These are phyloP conservation scores for Plutomurus gul DNA, from an alignment of 1,140 invertebrate species.

Conservation along the genomic window DNA sequence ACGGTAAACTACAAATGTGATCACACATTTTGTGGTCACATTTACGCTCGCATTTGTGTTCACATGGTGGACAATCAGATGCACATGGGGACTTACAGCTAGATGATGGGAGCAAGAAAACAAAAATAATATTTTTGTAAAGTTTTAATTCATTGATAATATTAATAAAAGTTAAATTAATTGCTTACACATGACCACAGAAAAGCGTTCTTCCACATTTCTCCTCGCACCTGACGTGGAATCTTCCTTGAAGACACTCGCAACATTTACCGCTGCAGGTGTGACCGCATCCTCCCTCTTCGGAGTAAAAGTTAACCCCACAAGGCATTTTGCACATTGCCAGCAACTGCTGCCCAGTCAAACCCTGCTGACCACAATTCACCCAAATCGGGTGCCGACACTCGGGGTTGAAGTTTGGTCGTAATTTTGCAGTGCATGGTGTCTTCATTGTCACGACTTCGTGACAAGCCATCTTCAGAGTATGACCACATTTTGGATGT, in stretches of 20 bases:
- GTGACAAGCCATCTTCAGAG: background rate
- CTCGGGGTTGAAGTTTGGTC: background rate
- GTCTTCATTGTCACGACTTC: background rate
- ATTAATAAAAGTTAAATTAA: too few relatives aligned
- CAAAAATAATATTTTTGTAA: too few relatives aligned
- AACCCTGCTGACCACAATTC: background rate
- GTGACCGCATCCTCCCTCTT: background rate
- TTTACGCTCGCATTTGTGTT: conserved; percentile 60
- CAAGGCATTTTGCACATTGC: background rate
- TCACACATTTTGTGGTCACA: too few relatives aligned
- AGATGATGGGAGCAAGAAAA: too few relatives aligned
- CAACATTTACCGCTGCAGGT: conserved; percentile 58
- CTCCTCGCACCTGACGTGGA: conserved; percentile 66
- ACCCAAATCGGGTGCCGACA: background rate
- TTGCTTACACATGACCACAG: conserved; percentile 70
- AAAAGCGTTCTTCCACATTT: conserved; percentile 65
- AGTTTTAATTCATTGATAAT: too few relatives aligned
- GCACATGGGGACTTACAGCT: conserved; percentile 66
- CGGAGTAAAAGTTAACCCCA: too few relatives aligned
- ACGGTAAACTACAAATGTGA: too few relatives aligned
- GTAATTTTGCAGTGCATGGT: background rate
- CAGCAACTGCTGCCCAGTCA: background rate
- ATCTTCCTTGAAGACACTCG: conserved; percentile 64
- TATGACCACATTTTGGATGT: background rate
- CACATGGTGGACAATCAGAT: conserved; percentile 67